Base-by-base conservation (phyloP, 1,140 invertebrate species). In the Tigriopus japonicus region DNA sequence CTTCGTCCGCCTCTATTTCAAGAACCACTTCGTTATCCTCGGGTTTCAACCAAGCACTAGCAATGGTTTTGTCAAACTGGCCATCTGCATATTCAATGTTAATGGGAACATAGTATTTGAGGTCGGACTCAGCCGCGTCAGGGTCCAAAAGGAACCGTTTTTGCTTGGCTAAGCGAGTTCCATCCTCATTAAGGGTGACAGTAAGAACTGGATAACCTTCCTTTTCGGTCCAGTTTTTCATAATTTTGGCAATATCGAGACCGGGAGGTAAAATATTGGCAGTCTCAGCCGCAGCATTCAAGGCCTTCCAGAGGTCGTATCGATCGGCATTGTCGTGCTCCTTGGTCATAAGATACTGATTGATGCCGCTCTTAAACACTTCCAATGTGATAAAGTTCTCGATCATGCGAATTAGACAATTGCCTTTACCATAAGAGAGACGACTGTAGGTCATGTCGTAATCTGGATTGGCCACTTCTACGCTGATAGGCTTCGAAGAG, bases 401-500 rank as follows among this genome's bases (percentile, higher is more conserved):
- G 66, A 95, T 73, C 92, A 96, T 96, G 52, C 90, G 76, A 45
- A 96, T 77, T 15, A 96, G 72, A 21, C 86, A 82, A 0, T 85
- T 82, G 40, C 91, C 91, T 83, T 97, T 96, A 56, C 80, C 81
- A 68, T 96, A 96, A 0, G 89, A 89, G 65, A 96, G 95, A 0
- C 75, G 72, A 72, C 95, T 91, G 71, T 95, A 96, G 59, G 93
- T 84, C 62, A 84, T 89, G 45, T 95, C 93, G 74, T 95, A 81
- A 69, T 88, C 83, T 0, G 90, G 86, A 67, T 85, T 85, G 42
- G 75, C 75, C 17, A 93, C 87, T 5, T 76, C 77, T 69, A 87
- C 82, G 13, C 90, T 81, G 64, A 93, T 90, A 0, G 88, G 84
- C 74, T 92, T 88, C 7, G 87, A 89, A 63, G 82, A 86, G 0